Conservation (phyloP, 2,113 vertebrate species). For the Corynorhinus townsendii region DNA sequence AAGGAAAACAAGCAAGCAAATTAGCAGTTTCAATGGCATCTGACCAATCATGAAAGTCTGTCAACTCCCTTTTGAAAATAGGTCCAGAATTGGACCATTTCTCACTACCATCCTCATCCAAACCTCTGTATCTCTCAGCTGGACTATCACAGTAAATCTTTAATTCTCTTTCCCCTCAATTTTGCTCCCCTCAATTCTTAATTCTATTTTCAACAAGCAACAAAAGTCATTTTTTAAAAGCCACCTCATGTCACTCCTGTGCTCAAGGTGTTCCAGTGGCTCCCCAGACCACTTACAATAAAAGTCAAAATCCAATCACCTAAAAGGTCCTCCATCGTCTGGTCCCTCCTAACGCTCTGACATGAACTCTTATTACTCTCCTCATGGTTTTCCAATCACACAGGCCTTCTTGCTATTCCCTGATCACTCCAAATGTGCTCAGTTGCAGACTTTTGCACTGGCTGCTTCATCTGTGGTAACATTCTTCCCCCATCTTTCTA, state of each 20-base stretch:
- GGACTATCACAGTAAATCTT: not conserved
- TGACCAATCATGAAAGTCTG: not conserved
- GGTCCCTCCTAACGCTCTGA: not conserved
- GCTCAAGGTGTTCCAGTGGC: not conserved
- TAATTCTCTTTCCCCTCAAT: not conserved
- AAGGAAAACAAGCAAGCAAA: not conserved
- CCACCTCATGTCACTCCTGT: not conserved
- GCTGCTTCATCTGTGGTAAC: not conserved
- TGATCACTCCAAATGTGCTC: not conserved
- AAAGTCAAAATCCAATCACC: not conserved
- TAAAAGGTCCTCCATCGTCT: not conserved
- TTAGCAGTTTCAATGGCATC: not conserved
- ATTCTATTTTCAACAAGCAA: slow-evolving; percentile 18
- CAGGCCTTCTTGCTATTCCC: not conserved
- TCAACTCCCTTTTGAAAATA: not conserved
- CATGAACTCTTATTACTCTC: not conserved
- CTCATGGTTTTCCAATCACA: not conserved
- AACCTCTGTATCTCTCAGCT: not conserved
- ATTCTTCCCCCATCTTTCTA: not conserved
- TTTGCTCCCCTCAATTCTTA: not conserved
- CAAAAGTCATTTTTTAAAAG: not conserved
- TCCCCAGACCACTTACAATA: not conserved
- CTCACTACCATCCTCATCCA: not conserved
- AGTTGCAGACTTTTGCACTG: not conserved
- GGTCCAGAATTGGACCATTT: not conserved